These are phyloP conservation scores for Acestrorhynchus altus DNA, from an alignment of 2,797 vertebrate species.

Conservation along the genomic window DNA sequence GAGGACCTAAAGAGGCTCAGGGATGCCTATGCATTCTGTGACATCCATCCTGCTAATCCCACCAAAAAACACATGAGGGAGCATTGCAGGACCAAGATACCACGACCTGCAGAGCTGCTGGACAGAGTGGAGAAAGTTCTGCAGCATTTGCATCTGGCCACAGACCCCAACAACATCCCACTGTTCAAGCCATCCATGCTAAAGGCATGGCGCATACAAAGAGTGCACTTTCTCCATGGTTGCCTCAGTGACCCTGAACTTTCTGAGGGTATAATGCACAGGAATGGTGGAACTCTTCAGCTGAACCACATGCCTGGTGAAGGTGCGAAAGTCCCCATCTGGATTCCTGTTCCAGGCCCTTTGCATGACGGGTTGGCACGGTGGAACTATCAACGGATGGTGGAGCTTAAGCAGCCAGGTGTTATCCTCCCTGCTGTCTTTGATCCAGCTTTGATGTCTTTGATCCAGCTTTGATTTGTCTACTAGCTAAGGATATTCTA, in stretches of 20 bases:
- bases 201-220: conserved; percentile 31
- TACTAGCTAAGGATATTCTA: no score
- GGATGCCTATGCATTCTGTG: conserved; percentile 42
- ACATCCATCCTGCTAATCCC: conserved; percentile 37
- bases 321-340: conserved; percentile 35
- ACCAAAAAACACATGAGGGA: conserved; percentile 44
- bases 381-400: conserved; percentile 53
- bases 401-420: conserved; percentile 48
- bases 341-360: conserved; percentile 51
- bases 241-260: conserved; percentile 47
- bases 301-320: conserved; percentile 47
- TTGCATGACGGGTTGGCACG: conserved; percentile 52
- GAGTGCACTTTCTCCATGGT: conserved; percentile 22
- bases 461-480: no score
- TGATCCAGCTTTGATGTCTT: conserved; percentile 35
- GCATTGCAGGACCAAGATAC: conserved; percentile 48
- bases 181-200: conserved; percentile 51
- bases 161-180: conserved; percentile 23
- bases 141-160: conserved; percentile 23
- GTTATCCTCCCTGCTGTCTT: conserved; percentile 50
- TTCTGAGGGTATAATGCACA: conserved; percentile 38
- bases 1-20: conserved; percentile 39
- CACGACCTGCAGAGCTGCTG: conserved; percentile 44
- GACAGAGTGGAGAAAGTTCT: conserved; percentile 37
- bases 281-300: conserved; percentile 49